Base-by-base conservation (phyloP, 2,113 vertebrate genomes). In the Chaenocephalus aceratus region DNA sequence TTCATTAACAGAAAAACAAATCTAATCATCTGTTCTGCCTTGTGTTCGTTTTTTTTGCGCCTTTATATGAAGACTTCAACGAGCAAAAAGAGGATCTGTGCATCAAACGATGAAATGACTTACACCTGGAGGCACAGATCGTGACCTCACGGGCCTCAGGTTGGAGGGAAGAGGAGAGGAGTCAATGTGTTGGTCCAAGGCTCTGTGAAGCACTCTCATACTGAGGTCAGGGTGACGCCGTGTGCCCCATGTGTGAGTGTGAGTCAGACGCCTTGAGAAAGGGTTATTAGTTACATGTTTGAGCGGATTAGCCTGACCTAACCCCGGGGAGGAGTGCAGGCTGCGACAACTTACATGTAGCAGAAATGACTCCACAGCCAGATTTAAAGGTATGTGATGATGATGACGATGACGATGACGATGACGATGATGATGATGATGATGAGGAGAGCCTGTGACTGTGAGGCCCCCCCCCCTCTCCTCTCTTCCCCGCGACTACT, bases 141-240 rank as follows among this genome's bases (percentile, higher is more conserved):
- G 4, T 41, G 64, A 88, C 80, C 86, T 80, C 58, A 45, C 10
- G 30, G 23, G 45, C 61, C 54, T 75, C 64, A 21, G 30, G 23
- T 30, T 2, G 16, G 41, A 65, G 57, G 34, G 36, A 65, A 57
- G 63, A 72, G 72, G 51, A 0, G 9, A 67, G 46, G 34, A 75
- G 79, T 86, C 71, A 16, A 81, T 71, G 44, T 73, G 52, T 52
- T 21, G 73, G 80, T 84, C 12, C 15, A 75, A 78, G 34, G 34
- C 61, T 82, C 49, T 14, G 18, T 26, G 57, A 85, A 83, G 81
- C 66, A 77, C 85, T 87, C 79, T 89, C 63, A 84, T 86, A 87
- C 86, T 84, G 77, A 89, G 79, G 83, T 86, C 80, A 77, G 49
- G 62, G 74, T 84, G 66, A 72, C 56, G 75, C 63, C 10, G 16